These are phyloP conservation scores for Dinomys branickii DNA, from an alignment of 2,113 vertebrate genomes.

Conservation along the genomic window DNA sequence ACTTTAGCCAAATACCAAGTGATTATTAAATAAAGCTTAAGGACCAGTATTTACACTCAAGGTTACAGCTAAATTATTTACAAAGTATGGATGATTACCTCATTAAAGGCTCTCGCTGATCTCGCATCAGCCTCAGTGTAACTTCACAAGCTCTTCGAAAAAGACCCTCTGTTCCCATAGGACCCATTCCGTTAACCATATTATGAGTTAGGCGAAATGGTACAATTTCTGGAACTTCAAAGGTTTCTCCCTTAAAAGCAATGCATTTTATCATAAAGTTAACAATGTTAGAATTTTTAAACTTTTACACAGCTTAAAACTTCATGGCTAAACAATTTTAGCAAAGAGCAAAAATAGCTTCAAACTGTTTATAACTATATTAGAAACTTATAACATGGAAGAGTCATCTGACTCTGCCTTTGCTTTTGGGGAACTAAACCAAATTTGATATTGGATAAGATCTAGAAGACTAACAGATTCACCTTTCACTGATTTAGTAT, in stretches of 20 bases:
- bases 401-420: not conserved
- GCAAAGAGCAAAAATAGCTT: slow-evolving; percentile 17
- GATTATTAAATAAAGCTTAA: slow-evolving; percentile 33
- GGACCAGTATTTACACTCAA: not conserved
- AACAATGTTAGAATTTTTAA: slow-evolving; percentile 32
- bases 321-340: not conserved
- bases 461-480: not conserved
- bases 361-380: slow-evolving; percentile 32
- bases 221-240: slow-evolving; percentile 98
- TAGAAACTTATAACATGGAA: not conserved
- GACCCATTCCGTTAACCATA: slow-evolving; percentile 99
- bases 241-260: slow-evolving; percentile 94
- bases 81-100: slow-evolving; percentile 86
- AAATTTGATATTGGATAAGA: slow-evolving; percentile 25
- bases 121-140: slow-evolving; percentile 95
- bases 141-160: slow-evolving; percentile 99
- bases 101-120: slow-evolving; percentile 97
- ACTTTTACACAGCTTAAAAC: slow-evolving; percentile 43
- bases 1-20: not conserved
- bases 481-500: not conserved
- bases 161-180: slow-evolving; percentile 98
- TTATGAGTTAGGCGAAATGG: slow-evolving; percentile 98
- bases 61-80: slow-evolving; percentile 51
- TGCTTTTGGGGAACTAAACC: slow-evolving; percentile 26
- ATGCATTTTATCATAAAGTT: slow-evolving; percentile 56